Evolutionary conservation across 2,113 vertebrate genomes (phyloP), one percentile per base, ranked within the genome.

Genomic region (Astatotilapia flaviijosephi): DNA sequence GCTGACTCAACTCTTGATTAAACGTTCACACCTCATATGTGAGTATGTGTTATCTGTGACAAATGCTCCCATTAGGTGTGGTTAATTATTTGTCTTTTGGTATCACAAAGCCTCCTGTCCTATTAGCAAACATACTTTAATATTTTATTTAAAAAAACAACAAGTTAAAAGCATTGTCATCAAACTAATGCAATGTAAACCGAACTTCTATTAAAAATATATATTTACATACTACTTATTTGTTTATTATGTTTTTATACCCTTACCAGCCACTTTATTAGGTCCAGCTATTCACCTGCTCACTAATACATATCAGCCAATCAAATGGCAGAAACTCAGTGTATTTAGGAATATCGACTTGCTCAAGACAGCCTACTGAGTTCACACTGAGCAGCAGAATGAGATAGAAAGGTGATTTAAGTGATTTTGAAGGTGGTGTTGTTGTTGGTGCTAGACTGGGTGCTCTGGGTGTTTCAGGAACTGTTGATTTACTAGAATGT

Each of bases 1-100:
- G 90, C 86, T 91, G 89, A 88, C 83, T 91, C 55, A 86, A 55
- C 40, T 85, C 68, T 79, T 90, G 68, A 92, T 92, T 88, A 83
- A 85, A 79, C 47, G 42, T 83, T 86, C 47, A 4, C 33, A 60
- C 55, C 68, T 85, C 73, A 87, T 31, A 77, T 68, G 28, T 87
- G 26, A 80, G 84, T 80, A 86, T 84, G 77, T 13, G 23, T 15
- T 87, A 23, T 68, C 51, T 68, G n/a, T 84, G 79, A 85, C 4
- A 8, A 65, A 65, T 86, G 31, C 68, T 81, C 31, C 9, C 26
- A 58, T 68, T 26, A n/a, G 17, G 58, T 33, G 42, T 56, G 21
- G 21, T 56, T 87, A 33, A 65, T 28, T 82, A 85, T 68, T 33
- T 58, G 54, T 19, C 7, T 55, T 17, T 21, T 31, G 28, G 7